Evolutionary conservation across 92 coral and sea anemone species (phyloP).

Genomic region (Porites lobata): DNA sequence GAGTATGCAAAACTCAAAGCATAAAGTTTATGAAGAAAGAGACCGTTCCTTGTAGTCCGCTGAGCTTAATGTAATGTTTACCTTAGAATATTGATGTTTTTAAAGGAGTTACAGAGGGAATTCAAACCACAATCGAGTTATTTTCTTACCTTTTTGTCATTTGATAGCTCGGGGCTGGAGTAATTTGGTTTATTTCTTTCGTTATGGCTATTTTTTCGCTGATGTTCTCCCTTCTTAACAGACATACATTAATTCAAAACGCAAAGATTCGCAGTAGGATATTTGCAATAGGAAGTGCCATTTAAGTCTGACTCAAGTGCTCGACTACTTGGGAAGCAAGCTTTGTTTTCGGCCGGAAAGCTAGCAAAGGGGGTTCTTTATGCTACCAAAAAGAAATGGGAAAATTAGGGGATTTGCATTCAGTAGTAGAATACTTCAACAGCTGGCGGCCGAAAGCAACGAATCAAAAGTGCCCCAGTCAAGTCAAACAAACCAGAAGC

Average conservation of each 20-base stretch:
- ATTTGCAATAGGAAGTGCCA: conserved; percentile 12
- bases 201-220: neutral
- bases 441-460: conserved; percentile 22
- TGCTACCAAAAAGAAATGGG: conserved; percentile 10
- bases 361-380: neutral
- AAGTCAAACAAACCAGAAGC: neutral
- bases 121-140: too few relatives aligned
- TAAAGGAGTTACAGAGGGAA: too few relatives aligned
- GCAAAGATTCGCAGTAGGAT: conserved; percentile 4
- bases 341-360: conserved; percentile 12
- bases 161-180: neutral
- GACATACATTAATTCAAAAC: neutral
- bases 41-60: too few relatives aligned
- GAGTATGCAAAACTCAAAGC: too few relatives aligned
- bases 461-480: conserved; percentile 19
- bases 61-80: too few relatives aligned
- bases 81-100: too few relatives aligned
- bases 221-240: neutral
- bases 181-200: conserved; percentile 15
- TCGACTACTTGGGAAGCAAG: neutral
- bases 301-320: neutral
- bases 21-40: too few relatives aligned
- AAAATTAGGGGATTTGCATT: conserved; percentile 31
- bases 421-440: conserved; percentile 21
- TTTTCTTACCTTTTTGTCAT: neutral